Percentiles rank a stretch among this genome's conserved stretches.
phyloP scores from a whole-genome alignment of 2,797 vertebrate genomes.

The Hafferia zeledoni region DNA sequence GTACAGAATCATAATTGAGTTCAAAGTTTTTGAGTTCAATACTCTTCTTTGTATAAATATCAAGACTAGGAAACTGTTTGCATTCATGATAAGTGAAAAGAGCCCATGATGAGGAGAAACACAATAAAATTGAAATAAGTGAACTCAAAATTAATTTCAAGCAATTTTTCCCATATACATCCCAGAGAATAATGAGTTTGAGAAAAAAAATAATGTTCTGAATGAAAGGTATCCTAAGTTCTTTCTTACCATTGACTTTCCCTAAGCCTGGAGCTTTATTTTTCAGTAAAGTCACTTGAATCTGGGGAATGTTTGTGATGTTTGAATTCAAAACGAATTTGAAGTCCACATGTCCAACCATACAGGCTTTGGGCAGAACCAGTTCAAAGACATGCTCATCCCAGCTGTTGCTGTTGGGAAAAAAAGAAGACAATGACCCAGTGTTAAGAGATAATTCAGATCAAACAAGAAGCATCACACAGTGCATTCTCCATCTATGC shows the following conservation, averaged over 20 bases:
- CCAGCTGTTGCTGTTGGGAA: conserved; percentile 90
- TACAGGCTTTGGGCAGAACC: conserved; percentile 98
- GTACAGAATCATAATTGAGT: neutral
- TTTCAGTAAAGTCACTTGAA: conserved; percentile 97
- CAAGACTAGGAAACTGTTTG: neutral
- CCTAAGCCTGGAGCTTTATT: conserved; percentile 97
- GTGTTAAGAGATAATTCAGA: neutral
- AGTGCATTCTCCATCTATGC: neutral
- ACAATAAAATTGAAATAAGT: neutral
- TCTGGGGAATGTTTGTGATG: conserved; percentile 97
- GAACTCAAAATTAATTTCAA: neutral
- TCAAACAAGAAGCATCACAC: neutral
- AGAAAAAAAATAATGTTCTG: neutral
- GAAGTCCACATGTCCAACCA: conserved; percentile 99
- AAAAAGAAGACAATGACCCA: neutral
- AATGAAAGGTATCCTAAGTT: neutral
- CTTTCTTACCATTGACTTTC: conserved; percentile 92
- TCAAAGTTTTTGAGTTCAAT: neutral
- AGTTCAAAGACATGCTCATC: conserved; percentile 98
- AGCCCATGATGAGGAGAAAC: neutral
- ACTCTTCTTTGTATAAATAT: neutral
- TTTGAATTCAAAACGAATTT: conserved; percentile 98
- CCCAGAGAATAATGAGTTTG: neutral
- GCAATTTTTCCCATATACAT: neutral
- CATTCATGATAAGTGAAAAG: neutral